Evolutionary conservation across 2,888 invertebrate genomes (phyloP), one percentile per base, ranked within the genome.

Genomic region (Ophonus ardosiacus): DNA sequence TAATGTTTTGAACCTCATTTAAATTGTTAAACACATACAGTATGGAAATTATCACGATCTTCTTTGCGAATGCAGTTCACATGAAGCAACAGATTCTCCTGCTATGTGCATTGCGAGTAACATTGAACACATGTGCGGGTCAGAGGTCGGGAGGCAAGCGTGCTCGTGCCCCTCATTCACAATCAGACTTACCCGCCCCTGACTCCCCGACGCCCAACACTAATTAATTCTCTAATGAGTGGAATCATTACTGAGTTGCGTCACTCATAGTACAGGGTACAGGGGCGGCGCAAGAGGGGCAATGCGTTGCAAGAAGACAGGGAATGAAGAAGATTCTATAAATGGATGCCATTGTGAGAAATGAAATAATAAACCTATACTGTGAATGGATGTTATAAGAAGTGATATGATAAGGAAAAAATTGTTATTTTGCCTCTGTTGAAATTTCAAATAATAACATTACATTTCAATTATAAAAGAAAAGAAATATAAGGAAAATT

Each of bases 151-250:
- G 78, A 78, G 78, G 78, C 57, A 59, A 59, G 57, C 56, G 57
- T 59, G 57, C 86, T 86, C 56, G 57, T 59, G 78, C 86, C 86
- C 87, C 87, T 86, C 88, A 88, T 88, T 88, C 88, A 88, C 85
- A 87, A 86, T 86, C 86, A 87, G 78, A 88, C 87, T 88, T 88
- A 88, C 88, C 81, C 83, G 84, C 71, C 71, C 43, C 43, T 17
- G 8, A 10, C 43, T 18, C n/a, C 71, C 18, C 40, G 10, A 40
- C 71, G 15, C 7, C 71, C 31, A 68, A 17, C 57, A 78, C 87
- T 88, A 89, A 89, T 89, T 89, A 89, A 88, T 88, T 89, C 88
- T 87, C 87, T 89, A 89, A 89, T 88, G 88, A 89, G 88, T 88
- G 87, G 88, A 88, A 89, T 88, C 87, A 88, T 89, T 88, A 88